Base-by-base conservation (phyloP, 2,113 vertebrate species). In the Mormoops blainvillei region DNA sequence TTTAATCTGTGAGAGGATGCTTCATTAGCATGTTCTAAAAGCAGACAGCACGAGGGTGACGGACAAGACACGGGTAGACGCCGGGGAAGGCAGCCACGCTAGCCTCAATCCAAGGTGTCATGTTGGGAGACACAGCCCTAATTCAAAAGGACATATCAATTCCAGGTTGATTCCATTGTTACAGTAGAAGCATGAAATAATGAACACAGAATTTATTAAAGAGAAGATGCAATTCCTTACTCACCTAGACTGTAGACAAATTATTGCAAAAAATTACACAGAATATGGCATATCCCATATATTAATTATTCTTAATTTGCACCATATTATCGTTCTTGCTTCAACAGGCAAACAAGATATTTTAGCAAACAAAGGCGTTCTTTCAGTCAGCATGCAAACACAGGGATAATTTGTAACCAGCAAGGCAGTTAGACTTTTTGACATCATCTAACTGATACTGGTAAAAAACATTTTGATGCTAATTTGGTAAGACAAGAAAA, bases 401-500 rank as follows among this genome's bases (percentile, higher is more conserved):
- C 14, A 43, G 31, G 0, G 31, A 41, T 74, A 41, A 95, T 65
- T 85, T 91, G 65, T n/a, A 67, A 83, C 3, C n/a, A 56, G 89
- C 15, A 65, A 82, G 82, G 68, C 87, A 43, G 22, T 81, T 83
- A 85, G 56, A 63, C 10, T 93, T 95, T 73, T 87, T 43, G 45
- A 68, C 41, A 89, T 31, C 12, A 65, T 77, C 56, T 97, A 94
- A 95, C 94, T 81, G 93, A 95, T 92, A 94, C 7, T 33, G 68
- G 90, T 94, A 43, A 90, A 92, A 92, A 93, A 94, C 1, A 71
- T 94, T 97, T 54, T 94, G 31, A 97, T 56, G 41, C 7, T 89
- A 77, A 97, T 98, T 97, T 87, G 74, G 8, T 61, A 93, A 80
- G 87, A 88, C 68, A 87, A 97, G 89, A 94, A 97, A 93, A 97